These are phyloP conservation scores for Caenorhabditis panamensis DNA, from an alignment of 2,888 invertebrate genomes.

Conservation along the genomic window DNA sequence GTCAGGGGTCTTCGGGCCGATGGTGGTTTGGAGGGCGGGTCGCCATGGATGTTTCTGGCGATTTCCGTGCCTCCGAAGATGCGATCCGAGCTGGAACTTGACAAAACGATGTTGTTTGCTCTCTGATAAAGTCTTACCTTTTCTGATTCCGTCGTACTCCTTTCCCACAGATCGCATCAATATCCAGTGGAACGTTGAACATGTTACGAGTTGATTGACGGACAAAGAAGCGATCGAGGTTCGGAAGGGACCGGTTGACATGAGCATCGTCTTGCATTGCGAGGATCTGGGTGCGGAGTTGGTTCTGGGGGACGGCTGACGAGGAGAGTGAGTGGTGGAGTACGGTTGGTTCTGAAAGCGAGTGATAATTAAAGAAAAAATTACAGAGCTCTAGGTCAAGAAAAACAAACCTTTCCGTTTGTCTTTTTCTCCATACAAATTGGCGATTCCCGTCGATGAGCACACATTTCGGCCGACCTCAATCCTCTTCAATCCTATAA, in stretches of 20 bases:
- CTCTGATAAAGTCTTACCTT: too few species aligned
- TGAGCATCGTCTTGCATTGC: conserved; percentile 3
- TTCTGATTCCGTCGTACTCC: conserved; percentile 42
- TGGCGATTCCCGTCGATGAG: conserved; percentile 2
- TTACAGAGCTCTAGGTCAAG: too few species aligned
- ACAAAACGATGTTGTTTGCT: not conserved
- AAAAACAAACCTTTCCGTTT: not conserved
- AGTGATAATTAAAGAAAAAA: too few species aligned
- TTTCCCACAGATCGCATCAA: conserved; percentile 54
- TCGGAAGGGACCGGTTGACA: conserved; percentile 15
- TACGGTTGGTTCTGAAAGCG: not conserved
- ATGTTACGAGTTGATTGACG: conserved; percentile 41
- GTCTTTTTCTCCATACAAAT: not conserved
- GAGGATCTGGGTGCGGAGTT: not conserved
- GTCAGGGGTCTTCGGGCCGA: not conserved
- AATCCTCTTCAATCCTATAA: conserved; percentile 33
- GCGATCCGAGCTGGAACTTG: conserved; percentile 24
- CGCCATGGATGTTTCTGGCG: conserved; percentile 41
- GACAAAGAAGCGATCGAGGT: conserved; percentile 34
- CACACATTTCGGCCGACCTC: conserved; percentile 17
- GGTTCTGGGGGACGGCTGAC: not conserved
- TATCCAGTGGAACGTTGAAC: conserved; percentile 44
- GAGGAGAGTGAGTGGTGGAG: conserved; percentile 42
- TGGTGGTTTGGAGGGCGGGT: not conserved
- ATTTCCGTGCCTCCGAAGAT: conserved; percentile 51